A percentile compares a stretch with the other conserved stretches of the same genome.
Conservation (phyloP, 1,140 invertebrate genomes). For the Hestina assimilis region DNA sequence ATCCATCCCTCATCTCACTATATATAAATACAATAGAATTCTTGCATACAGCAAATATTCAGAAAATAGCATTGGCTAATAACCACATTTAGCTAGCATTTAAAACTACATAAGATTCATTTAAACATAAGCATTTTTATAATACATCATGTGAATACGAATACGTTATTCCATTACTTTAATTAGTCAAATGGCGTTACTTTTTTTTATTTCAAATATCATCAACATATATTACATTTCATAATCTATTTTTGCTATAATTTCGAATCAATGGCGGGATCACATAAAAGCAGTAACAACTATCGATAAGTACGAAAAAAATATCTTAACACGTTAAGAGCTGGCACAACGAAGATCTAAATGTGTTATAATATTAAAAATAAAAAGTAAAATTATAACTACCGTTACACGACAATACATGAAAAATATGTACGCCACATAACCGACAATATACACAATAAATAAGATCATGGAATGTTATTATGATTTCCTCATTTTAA, state of each 20-base stretch:
- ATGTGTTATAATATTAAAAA: constrained; percentile 60
- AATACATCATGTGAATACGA: constrained; percentile 60
- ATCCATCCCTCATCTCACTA: constrained; percentile 64
- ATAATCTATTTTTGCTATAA: constrained; percentile 74
- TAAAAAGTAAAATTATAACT: constrained; percentile 40
- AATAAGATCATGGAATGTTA: constrained; percentile 77
- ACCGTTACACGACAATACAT: constrained; percentile 58
- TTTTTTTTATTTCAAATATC: constrained; percentile 40
- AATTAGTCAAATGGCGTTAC: constrained; percentile 34
- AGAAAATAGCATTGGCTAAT: constrained; percentile 77
- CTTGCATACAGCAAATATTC: constrained; percentile 68
- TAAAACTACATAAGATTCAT: constrained; percentile 59
- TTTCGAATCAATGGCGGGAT: constrained; percentile 65
- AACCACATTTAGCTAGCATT: constrained; percentile 72
- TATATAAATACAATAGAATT: constrained; percentile 73
- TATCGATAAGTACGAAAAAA: constrained; percentile 75
- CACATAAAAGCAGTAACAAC: constrained; percentile 67
- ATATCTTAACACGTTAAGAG: constrained; percentile 62
- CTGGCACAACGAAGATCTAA: constrained; percentile 76
- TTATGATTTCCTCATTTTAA: constrained; percentile 57
- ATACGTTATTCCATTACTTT: constrained; percentile 51
- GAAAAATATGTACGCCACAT: constrained; percentile 73
- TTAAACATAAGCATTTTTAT: constrained; percentile 66
- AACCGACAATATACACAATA: constrained; percentile 75
- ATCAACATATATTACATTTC: constrained; percentile 68